Evolutionary conservation across 2,797 vertebrate species (phyloP).

Genomic region (Coracias cyanogaster): DNA sequence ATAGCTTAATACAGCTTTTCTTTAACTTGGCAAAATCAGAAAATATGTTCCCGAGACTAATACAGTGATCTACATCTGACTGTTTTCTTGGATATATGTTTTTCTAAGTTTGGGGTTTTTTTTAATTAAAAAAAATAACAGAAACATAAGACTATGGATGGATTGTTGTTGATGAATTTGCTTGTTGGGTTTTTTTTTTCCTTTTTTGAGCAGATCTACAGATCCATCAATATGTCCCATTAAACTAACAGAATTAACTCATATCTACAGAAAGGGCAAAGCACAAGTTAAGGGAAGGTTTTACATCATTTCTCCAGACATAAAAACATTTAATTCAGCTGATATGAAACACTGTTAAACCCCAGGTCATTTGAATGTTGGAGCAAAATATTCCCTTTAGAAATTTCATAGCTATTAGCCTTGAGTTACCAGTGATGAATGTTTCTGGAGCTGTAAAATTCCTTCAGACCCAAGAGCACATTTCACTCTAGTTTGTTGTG

Average conservation of each 20-base stretch:
- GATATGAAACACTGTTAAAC: conserved; percentile 9
- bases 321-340: conserved; percentile 28
- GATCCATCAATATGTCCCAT: not conserved
- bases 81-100: not conserved
- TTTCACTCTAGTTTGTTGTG: conserved; percentile 46
- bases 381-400: conserved; percentile 58
- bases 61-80: not conserved
- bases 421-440: conserved; percentile 31
- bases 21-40: not conserved
- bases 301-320: conserved; percentile 2
- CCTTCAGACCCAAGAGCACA: conserved; percentile 38
- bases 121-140: not conserved
- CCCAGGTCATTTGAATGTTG: conserved; percentile 53
- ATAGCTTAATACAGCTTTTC: not conserved
- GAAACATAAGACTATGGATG: not conserved
- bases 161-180: not conserved
- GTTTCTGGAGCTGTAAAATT: conserved; percentile 37
- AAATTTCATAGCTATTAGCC: conserved; percentile 59
- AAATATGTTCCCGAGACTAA: not conserved
- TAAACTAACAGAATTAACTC: not conserved
- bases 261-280: not conserved
- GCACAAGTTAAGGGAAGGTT: not conserved
- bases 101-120: not conserved
- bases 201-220: not conserved
- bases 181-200: not conserved